These are phyloP conservation scores for Momotus momota DNA, from an alignment of 2,797 vertebrate genomes.

Conservation along the genomic window DNA sequence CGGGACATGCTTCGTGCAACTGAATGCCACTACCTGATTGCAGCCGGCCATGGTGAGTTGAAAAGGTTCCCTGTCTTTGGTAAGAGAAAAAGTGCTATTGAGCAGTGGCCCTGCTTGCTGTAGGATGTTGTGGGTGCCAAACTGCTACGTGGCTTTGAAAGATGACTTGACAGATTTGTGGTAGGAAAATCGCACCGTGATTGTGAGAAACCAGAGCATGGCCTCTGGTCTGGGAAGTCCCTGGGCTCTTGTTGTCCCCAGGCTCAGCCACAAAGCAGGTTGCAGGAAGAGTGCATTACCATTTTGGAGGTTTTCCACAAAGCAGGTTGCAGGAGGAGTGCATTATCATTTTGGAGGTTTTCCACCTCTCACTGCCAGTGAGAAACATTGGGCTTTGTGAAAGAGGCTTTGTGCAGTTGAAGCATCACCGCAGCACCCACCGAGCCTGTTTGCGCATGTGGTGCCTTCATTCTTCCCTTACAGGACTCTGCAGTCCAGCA, in stretches of 20 bases:
- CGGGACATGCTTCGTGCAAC: accelerated
- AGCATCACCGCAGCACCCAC: accelerated
- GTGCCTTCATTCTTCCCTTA: neutral
- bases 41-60: accelerated
- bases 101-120: neutral
- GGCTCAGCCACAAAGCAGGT: neutral
- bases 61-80: neutral
- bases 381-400: neutral
- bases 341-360: neutral
- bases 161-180: neutral
- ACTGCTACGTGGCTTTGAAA: neutral
- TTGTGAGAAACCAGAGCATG: accelerated
- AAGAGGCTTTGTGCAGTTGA: neutral
- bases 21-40: neutral
- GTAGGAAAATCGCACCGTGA: neutral
- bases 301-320: neutral
- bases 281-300: accelerated
- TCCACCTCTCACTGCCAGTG: neutral
- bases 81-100: neutral
- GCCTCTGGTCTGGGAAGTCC: neutral
- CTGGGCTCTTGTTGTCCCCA: neutral
- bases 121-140: neutral
- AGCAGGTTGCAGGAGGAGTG: neutral
- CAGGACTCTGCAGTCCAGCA: neutral
- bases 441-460: accelerated